Evolutionary conservation across 2,888 invertebrate genomes (phyloP), one percentile per base, ranked within the genome.

Genomic region (Synanthedon vespiformis): DNA sequence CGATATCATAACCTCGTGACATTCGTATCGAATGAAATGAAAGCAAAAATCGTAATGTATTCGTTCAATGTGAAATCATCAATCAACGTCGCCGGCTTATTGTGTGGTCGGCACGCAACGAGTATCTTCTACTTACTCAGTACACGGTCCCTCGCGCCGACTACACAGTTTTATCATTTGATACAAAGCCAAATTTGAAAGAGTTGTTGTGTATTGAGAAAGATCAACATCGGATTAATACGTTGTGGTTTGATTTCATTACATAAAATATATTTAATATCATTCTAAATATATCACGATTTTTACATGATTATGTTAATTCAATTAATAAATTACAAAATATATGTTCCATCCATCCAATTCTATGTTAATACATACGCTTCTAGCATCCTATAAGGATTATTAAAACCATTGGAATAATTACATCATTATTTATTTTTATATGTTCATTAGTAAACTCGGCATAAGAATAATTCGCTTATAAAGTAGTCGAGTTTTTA

Each of bases 21-120:
- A 84, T 84, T 82, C 77, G 77, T 80, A 86, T 85, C 81, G 78
- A 81, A 82, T 69, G 69, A 68, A 70, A 71, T 77, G 85, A 86
- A 86, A 86, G 87, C 86, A 87, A 85, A 85, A 87, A 85, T 86
- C 79, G 80, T 87, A 87, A 86, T 86, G 85, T 86, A 83, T 85
- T 86, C 85, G 81, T 84, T 84, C 76, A 83, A 84, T 82, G 82
- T 75, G 69, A 63, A 70, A 72, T 70, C 81, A 86, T 87, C 82
- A 77, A 86, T 87, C 87, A 86, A 83, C 63, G 86, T 85, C 86
- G 67, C 58, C 75, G 72, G 77, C 81, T 82, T 78, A 82, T 87
- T 86, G 87, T 87, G 85, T 78, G 84, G 87, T 80, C 84, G 69
- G 77, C 85, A 82, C 84, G 84, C 82, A 80, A 80, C 80, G 67